These are phyloP conservation scores for Meiosimyza platycephala DNA, from an alignment of 2,888 invertebrate species.

Conservation along the genomic window DNA sequence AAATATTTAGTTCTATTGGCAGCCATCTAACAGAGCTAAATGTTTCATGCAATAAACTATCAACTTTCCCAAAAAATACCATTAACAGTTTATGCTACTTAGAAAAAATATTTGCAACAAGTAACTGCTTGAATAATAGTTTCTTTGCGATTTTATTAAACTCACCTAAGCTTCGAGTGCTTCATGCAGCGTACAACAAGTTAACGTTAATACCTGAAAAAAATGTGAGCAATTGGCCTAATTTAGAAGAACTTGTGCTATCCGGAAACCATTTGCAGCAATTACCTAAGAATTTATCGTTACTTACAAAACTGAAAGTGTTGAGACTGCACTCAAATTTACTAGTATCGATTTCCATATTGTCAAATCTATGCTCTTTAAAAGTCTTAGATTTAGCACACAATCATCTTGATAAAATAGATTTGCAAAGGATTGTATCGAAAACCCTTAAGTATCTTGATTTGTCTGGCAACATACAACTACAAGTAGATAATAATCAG, in stretches of 20 bases:
- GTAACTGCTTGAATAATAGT: constrained; percentile 80
- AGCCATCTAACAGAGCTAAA: constrained; percentile 77
- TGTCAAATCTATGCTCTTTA: constrained; percentile 79
- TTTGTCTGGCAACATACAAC: constrained; percentile 83
- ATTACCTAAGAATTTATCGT: constrained; percentile 81
- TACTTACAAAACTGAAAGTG: constrained; percentile 77
- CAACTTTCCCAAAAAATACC: constrained; percentile 70
- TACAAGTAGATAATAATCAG: constrained; percentile 86
- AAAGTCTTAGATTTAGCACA: constrained; percentile 87
- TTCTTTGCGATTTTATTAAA: constrained; percentile 75
- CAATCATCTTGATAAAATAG: constrained; percentile 84
- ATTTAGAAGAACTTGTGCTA: constrained; percentile 83
- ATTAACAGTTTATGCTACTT: constrained; percentile 70
- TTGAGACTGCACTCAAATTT: constrained; percentile 86
- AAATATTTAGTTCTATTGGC: constrained; percentile 77
- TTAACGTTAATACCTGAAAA: constrained; percentile 79
- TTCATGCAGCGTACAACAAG: constrained; percentile 85
- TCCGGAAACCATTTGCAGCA: constrained; percentile 84
- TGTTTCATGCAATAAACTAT: constrained; percentile 82
- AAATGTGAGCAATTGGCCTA: constrained; percentile 80
- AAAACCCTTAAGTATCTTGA: constrained; percentile 87
- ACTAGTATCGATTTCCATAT: constrained; percentile 78
- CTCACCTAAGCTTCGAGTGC: constrained; percentile 74
- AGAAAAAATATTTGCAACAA: constrained; percentile 79
- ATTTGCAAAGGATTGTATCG: constrained; percentile 80